Percentiles rank a stretch among this genome's conserved stretches.
Conservation (phyloP, 1,140 invertebrate species). For the Diuraphis noxia region DNA sequence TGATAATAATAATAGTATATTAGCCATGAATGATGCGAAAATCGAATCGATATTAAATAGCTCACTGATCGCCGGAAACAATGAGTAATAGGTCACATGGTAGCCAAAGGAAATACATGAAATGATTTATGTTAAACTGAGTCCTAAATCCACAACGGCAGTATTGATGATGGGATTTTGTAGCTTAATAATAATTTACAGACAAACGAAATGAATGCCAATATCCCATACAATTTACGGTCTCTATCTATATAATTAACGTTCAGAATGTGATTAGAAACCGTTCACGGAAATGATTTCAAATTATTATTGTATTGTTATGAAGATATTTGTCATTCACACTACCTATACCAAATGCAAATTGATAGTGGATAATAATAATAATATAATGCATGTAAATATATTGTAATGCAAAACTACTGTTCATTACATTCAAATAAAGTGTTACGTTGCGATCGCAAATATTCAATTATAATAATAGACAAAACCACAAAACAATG, state of each 20-base stretch:
- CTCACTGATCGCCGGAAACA: conserved; percentile 42
- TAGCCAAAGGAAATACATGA: conserved; percentile 47
- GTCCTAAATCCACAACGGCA: conserved; percentile 28
- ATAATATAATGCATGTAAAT: not conserved
- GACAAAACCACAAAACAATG: not conserved
- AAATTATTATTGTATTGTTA: conserved; percentile 35
- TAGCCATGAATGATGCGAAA: not conserved
- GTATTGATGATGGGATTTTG: conserved; percentile 54
- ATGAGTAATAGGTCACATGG: conserved; percentile 54
- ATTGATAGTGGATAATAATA: not conserved
- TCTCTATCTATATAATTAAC: conserved; percentile 44
- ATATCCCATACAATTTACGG: conserved; percentile 26
- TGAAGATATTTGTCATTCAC: conserved; percentile 21
- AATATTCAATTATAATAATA: not conserved
- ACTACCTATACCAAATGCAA: not conserved
- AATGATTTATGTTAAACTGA: conserved; percentile 49
- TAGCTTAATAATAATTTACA: conserved; percentile 54
- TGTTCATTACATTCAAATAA: conserved; percentile 7
- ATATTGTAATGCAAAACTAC: not conserved
- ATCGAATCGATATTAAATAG: conserved; percentile 45
- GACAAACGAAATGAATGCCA: conserved; percentile 48
- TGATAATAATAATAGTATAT: conserved; percentile 9
- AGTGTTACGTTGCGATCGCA: not conserved
- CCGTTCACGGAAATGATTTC: conserved; percentile 7
- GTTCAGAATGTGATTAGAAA: conserved; percentile 47